Base-by-base conservation (phyloP, 2,113 vertebrate genomes). In the Eulemur rufifrons region DNA sequence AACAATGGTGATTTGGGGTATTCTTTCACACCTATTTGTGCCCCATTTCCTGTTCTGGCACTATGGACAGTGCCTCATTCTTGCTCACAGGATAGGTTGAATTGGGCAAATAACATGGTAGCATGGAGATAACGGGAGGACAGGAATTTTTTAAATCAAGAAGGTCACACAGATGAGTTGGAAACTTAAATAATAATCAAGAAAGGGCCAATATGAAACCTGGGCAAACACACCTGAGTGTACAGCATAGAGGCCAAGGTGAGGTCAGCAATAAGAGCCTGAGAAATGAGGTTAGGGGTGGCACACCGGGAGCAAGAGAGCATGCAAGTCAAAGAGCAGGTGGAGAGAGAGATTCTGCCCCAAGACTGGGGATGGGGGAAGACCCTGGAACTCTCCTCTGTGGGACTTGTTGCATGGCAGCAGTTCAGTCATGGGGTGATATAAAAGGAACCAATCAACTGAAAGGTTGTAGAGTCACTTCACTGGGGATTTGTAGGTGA, bases 401-500 rank as follows among this genome's bases (percentile, higher is more conserved):
- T 3, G 8, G 5, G 61, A 21, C 14, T 2, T 37, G 32, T 10
- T 23, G 0, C 8, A 7, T 8, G 37, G 37, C 23, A 0, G 54
- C 6, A 20, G 25, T 7, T 21, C 50, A 11, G 34, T 29, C 5
- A 2, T 6, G 23, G 27, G 39, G 42, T 10, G 18, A 8, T 11
- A 10, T 1, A 4, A 18, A 27, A 39, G 15, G 50, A 9, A 11
- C 32, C 29, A 37, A 9, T 5, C 6, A 6, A 29, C 3, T 8
- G 21, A 20, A 2, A 1, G 64, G 23, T 14, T 27, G 27, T 34
- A 29, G 45, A 66, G 29, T 59, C 54, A 45, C 34, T 29, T 83
- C 34, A 2, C 14, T 50, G 39, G 39, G 15, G 50, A 42, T 17
- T n/a, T 77, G 52, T 32, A 29, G 34, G 61, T 59, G 21, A 92